Evolutionary conservation across 2,888 invertebrate species (phyloP).

Genomic region (Cynaeus angustus): DNA sequence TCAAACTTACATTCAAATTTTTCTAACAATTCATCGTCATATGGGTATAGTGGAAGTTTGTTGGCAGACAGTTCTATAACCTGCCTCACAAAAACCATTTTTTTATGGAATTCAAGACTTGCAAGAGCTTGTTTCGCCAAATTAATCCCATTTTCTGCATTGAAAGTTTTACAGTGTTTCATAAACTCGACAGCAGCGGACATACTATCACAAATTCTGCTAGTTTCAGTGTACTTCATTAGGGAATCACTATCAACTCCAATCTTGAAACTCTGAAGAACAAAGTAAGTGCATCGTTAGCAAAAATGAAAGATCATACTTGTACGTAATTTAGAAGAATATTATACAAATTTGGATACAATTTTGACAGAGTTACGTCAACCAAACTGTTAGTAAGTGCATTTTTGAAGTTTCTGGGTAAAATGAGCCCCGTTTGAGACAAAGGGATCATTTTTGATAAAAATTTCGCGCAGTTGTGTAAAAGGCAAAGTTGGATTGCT

Average conservation of each 20-base stretch:
- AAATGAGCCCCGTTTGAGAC: constrained; percentile 67
- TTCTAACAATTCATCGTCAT: constrained; percentile 53
- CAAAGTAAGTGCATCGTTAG: constrained; percentile 12
- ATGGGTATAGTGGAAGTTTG: constrained; percentile 58
- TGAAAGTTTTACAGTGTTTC: constrained; percentile 65
- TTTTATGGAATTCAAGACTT: constrained; percentile 76
- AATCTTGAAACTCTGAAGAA: constrained; percentile 69
- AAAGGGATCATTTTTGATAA: constrained; percentile 70
- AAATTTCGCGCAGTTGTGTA: constrained; percentile 69
- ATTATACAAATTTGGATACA: constrained; percentile 71
- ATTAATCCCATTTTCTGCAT: constrained; percentile 68
- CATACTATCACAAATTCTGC: constrained; percentile 71
- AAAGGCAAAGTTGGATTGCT: constrained; percentile 71
- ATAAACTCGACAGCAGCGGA: constrained; percentile 71
- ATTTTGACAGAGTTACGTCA: constrained; percentile 71
- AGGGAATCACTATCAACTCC: constrained; percentile 66
- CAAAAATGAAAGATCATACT: constrained; percentile 61
- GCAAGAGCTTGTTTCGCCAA: constrained; percentile 74
- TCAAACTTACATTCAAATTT: constrained; percentile 56
- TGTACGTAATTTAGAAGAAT: constrained; percentile 71
- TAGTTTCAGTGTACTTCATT: constrained; percentile 70
- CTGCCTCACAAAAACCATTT: constrained; percentile 72
- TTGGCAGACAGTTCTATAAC: constrained; percentile 64
- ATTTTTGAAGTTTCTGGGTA: constrained; percentile 71
- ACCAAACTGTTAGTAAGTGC: constrained; percentile 69